Percentiles rank a stretch among this genome's conserved stretches.
Evolutionary conservation across 2,113 vertebrate species (phyloP).

Genomic region (Ammodytes dubius): DNA sequence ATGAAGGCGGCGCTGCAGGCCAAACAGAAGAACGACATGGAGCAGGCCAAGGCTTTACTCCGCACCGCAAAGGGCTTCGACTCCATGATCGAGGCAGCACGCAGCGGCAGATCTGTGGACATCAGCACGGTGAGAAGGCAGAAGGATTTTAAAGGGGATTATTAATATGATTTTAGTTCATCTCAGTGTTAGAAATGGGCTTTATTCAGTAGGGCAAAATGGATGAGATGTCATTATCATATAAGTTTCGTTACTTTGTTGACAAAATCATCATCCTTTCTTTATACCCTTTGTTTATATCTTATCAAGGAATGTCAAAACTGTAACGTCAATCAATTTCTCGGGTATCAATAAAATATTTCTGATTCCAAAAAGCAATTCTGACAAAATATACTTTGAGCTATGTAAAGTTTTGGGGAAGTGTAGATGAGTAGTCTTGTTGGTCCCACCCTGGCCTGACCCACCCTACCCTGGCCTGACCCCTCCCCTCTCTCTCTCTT

Average conservation of each 20-base stretch:
- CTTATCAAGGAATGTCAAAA: no score
- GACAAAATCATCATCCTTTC: background rate
- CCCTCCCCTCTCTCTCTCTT: background rate
- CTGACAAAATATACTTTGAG: background rate
- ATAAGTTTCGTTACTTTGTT: background rate
- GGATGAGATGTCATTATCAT: background rate
- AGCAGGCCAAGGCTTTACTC: constrained; percentile 90
- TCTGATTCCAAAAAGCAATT: no score
- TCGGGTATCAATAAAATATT: no score
- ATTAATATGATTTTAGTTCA: background rate
- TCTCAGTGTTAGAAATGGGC: background rate
- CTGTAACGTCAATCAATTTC: no score
- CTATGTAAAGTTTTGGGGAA: background rate
- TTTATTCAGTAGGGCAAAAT: no score
- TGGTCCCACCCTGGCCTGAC: background rate
- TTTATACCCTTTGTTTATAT: no score
- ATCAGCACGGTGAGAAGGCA: constrained; percentile 86
- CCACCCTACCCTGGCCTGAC: background rate
- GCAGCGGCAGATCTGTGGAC: constrained; percentile 86
- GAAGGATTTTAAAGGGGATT: background rate
- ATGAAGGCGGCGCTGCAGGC: constrained; percentile 93
- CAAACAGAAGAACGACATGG: constrained; percentile 93
- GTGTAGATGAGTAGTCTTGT: no score
- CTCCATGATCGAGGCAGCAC: constrained; percentile 86
- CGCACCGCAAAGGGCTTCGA: constrained; percentile 90